Evolutionary conservation across 1,140 invertebrate species (phyloP).

Genomic region (Gonioctena quinquepunctata): DNA sequence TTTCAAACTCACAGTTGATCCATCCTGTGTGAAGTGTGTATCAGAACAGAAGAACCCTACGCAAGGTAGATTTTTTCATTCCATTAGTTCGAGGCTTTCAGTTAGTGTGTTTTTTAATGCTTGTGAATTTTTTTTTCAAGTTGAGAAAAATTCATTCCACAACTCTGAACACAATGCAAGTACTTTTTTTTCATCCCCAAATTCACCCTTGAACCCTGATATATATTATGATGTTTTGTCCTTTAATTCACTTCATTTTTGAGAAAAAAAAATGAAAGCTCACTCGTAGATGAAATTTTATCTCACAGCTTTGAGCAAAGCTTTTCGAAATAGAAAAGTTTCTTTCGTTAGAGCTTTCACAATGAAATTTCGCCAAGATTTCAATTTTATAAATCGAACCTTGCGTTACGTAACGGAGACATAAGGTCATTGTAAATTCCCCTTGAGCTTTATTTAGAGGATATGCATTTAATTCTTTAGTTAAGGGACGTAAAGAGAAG

Average conservation of each 20-base stretch:
- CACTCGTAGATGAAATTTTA: too few species aligned
- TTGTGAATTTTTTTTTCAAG: not conserved
- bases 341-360: not conserved
- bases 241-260: too few species aligned
- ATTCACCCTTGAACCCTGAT: too few species aligned
- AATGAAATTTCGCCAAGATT: not conserved
- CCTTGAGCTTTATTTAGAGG: not conserved
- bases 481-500: too few species aligned
- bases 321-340: too few species aligned
- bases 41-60: not conserved
- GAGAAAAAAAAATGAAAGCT: not conserved
- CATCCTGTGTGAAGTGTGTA: conserved; percentile 29
- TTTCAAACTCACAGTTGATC: conserved; percentile 41
- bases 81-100: not conserved
- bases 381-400: not conserved
- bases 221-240: too few species aligned
- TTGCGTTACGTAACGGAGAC: not conserved
- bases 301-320: too few species aligned
- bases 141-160: not conserved
- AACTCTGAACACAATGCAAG: not conserved
- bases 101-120: conserved; percentile 3
- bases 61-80: not conserved
- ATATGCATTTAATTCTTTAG: not conserved
- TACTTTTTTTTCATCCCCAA: not conserved
- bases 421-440: not conserved